Percentiles rank a stretch among this genome's conserved stretches.
phyloP scores from a whole-genome alignment of 2,797 vertebrate genomes.

The Aselliscus stoliczkanus region DNA sequence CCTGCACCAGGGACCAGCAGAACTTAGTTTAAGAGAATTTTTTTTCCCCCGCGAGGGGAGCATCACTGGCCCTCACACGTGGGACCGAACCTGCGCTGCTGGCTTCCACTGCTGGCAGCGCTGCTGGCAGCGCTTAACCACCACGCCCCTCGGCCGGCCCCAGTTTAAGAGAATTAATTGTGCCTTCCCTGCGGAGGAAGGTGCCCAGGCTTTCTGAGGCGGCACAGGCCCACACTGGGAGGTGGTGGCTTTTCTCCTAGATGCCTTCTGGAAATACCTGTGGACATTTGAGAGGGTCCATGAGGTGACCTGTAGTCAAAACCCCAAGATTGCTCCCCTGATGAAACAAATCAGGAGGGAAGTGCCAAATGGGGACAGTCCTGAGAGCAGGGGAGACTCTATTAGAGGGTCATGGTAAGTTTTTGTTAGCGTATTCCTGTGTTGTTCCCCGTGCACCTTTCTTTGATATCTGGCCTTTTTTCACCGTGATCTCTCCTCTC shows the following conservation, averaged over 20 bases:
- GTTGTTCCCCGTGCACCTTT: background rate
- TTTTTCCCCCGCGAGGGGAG: too few species aligned
- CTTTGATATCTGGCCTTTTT: background rate
- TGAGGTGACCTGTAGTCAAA: slow-evolving; percentile 83
- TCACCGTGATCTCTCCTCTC: background rate
- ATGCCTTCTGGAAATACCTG: slow-evolving; percentile 78
- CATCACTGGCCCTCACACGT: too few species aligned
- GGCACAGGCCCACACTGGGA: background rate
- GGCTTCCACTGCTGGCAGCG: too few species aligned
- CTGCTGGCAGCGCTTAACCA: too few species aligned
- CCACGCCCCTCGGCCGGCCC: too few species aligned
- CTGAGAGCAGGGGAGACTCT: background rate
- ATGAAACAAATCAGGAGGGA: slow-evolving; percentile 79
- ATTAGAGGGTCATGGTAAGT: background rate
- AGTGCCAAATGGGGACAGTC: background rate
- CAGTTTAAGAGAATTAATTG: background rate
- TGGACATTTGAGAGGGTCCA: slow-evolving; percentile 75
- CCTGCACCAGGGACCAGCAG: background rate
- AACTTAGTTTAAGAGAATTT: background rate
- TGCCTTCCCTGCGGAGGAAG: background rate
- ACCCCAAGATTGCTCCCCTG: slow-evolving; percentile 75
- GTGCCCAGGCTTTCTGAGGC: background rate
- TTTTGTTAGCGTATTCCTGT: background rate
- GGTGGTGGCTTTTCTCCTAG: slow-evolving; percentile 61
- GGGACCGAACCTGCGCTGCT: too few species aligned